phyloP scores from a whole-genome alignment of 2,797 vertebrate species.

The Lutjanus argentimaculatus region DNA sequence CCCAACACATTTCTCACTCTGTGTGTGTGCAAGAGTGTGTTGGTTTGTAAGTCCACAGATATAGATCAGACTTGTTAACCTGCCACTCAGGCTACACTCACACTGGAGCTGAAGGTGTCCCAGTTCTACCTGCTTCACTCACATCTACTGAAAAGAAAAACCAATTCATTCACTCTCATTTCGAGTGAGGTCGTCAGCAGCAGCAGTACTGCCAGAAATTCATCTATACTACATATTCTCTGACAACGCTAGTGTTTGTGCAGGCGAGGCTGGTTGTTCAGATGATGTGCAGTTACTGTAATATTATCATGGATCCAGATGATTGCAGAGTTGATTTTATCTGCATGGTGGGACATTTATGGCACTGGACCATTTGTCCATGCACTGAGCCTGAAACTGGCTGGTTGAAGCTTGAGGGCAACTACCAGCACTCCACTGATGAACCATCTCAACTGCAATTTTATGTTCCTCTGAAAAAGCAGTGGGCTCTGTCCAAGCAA shows the following conservation, averaged over 20 bases:
- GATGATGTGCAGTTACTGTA: not conserved
- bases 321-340: not conserved
- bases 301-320: not conserved
- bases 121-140: constrained; percentile 33
- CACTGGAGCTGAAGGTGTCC: constrained; percentile 15
- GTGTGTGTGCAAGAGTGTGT: constrained; percentile 15
- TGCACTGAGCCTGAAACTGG: not conserved
- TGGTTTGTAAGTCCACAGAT: constrained; percentile 2
- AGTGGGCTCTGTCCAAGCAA: not conserved
- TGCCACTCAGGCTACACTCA: not conserved
- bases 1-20: constrained; percentile 11
- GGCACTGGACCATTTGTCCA: not conserved
- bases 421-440: not conserved
- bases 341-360: not conserved
- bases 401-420: not conserved
- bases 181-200: not conserved
- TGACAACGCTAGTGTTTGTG: not conserved
- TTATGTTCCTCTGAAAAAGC: not conserved
- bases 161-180: constrained; percentile 5
- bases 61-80: constrained; percentile 14
- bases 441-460: not conserved
- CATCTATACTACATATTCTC: not conserved
- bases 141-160: constrained; percentile 16
- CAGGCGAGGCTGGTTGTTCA: not conserved
- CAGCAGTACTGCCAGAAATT: not conserved